Evolutionary conservation across 2,113 vertebrate genomes (phyloP).

Genomic region (Dromas ardeola): DNA sequence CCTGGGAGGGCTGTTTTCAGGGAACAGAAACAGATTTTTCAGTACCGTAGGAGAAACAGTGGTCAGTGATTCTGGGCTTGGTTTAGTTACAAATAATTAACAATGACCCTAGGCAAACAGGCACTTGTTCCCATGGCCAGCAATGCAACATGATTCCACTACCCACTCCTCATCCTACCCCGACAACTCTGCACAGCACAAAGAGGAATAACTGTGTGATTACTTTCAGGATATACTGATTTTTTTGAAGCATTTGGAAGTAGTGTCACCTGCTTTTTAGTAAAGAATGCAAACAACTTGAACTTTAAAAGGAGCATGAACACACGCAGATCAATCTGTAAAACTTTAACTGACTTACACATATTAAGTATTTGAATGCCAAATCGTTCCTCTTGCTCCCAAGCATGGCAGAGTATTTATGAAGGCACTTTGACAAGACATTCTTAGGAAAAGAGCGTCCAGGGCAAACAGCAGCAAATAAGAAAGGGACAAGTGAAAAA

Average conservation of each 20-base stretch:
- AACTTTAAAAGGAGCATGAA: not conserved
- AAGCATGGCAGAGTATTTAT: not conserved
- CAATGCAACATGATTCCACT: not conserved
- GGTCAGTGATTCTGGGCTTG: not conserved
- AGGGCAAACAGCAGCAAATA: not conserved
- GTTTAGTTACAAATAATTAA: slow-evolving; percentile 12
- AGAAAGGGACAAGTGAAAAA: not conserved
- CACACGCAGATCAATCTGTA: not conserved
- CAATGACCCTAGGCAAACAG: not conserved
- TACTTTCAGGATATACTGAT: not conserved
- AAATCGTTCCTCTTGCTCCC: not conserved
- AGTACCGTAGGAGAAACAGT: not conserved
- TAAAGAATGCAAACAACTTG: not conserved
- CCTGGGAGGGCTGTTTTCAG: not conserved
- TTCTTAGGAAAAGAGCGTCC: not conserved
- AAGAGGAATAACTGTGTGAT: not conserved
- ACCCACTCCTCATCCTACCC: not conserved
- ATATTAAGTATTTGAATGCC: not conserved
- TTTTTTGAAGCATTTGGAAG: not conserved
- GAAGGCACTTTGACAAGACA: not conserved
- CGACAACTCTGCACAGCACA: not conserved
- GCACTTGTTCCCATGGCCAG: not conserved
- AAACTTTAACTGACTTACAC: not conserved
- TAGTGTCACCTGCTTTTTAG: not conserved
- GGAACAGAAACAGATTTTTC: not conserved